Percentiles rank a stretch among this genome's conserved stretches.
phyloP scores from a whole-genome alignment of 64 coral and sea anemone genomes.

The Acropora tenuis region DNA sequence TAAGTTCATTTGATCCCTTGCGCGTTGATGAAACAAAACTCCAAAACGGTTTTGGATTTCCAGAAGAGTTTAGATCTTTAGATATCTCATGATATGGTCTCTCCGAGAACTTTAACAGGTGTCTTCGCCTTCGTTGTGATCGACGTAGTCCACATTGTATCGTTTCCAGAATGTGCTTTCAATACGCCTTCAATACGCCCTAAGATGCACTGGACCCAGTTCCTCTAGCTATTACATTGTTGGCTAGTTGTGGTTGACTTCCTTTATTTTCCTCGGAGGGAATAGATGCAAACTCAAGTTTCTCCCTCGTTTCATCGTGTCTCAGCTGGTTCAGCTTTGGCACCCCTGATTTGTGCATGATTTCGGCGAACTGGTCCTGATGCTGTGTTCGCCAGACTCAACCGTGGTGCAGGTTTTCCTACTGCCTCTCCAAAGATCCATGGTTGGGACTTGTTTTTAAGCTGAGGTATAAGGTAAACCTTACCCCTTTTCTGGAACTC shows the following conservation, averaged over 20 bases:
- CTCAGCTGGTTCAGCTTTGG: neutral
- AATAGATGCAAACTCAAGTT: neutral
- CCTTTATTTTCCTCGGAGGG: neutral
- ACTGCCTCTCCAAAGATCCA: conserved; percentile 31
- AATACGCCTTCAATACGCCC: no score
- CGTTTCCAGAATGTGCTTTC: no score
- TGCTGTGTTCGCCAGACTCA: neutral
- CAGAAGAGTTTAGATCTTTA: no score
- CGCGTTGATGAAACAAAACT: no score
- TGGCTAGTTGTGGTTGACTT: neutral
- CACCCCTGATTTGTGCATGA: neutral
- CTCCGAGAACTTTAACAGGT: no score
- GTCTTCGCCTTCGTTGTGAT: no score
- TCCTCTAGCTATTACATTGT: no score
- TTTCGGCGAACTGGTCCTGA: neutral
- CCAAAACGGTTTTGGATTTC: no score
- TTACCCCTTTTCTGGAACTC: neutral
- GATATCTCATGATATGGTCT: no score
- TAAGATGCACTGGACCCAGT: no score
- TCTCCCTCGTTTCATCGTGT: neutral
- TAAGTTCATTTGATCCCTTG: no score
- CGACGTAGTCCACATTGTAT: no score
- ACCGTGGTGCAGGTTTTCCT: neutral
- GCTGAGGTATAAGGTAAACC: neutral
- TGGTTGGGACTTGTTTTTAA: neutral